These are phyloP conservation scores for Andrena bicolor DNA, from an alignment of 2,888 invertebrate species.

Conservation along the genomic window DNA sequence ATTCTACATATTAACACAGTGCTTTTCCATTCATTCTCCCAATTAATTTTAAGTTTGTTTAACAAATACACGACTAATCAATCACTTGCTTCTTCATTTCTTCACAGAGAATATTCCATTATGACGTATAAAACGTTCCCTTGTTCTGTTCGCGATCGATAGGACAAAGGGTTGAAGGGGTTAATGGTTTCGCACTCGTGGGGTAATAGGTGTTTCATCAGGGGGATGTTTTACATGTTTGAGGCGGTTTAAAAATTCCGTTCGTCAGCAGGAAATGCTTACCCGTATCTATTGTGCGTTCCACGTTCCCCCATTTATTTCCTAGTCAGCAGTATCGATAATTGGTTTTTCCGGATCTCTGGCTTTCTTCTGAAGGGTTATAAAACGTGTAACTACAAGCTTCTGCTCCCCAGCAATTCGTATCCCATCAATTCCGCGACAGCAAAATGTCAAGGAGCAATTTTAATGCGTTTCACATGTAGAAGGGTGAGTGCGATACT, in stretches of 20 bases:
- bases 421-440: neutral
- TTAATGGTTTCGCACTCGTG: slow-evolving; percentile 33
- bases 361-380: slow-evolving; percentile 33
- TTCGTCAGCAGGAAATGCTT: slow-evolving; percentile 62
- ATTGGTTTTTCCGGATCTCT: slow-evolving; percentile 64
- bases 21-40: too few species aligned
- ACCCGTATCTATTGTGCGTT: slow-evolving; percentile 29
- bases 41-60: too few species aligned
- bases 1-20: too few species aligned
- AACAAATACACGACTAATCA: neutral
- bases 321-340: slow-evolving; percentile 67
- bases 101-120: neutral
- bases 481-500: neutral
- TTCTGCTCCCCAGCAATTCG: neutral
- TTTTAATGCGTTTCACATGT: neutral
- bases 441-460: neutral
- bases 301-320: slow-evolving; percentile 55
- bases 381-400: slow-evolving; percentile 43
- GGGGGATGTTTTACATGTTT: slow-evolving; percentile 47
- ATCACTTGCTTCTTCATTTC: neutral
- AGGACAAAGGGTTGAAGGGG: slow-evolving; percentile 25
- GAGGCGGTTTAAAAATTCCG: slow-evolving; percentile 58
- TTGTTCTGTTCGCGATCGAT: slow-evolving; percentile 35
- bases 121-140: neutral
- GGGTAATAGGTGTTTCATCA: slow-evolving; percentile 42